These are phyloP conservation scores for Pasiphila rectangulata DNA, from an alignment of 2,888 invertebrate genomes.

Conservation along the genomic window DNA sequence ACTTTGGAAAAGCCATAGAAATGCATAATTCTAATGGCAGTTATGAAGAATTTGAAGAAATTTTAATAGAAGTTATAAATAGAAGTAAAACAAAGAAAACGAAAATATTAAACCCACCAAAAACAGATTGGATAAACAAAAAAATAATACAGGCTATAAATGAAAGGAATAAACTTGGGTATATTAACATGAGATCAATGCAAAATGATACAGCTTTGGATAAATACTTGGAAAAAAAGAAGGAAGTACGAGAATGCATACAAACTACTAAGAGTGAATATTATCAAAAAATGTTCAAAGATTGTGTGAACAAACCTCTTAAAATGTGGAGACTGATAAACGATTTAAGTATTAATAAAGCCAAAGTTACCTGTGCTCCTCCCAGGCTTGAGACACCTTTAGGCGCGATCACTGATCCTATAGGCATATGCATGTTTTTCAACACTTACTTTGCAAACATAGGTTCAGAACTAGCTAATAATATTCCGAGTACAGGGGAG, in stretches of 20 bases:
- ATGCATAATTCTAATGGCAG: not conserved
- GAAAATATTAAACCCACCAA: not conserved
- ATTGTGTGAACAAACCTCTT: not conserved
- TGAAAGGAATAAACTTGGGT: not conserved
- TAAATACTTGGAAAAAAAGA: not conserved
- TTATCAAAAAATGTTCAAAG: not conserved
- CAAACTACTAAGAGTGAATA: not conserved
- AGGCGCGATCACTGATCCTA: not conserved
- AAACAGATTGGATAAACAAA: not conserved
- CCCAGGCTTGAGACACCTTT: not conserved
- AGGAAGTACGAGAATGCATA: not conserved
- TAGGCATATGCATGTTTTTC: not conserved
- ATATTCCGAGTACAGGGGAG: not conserved
- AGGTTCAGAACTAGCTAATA: constrained; percentile 1
- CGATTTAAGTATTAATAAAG: not conserved
- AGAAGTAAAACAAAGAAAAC: not conserved
- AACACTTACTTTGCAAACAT: constrained; percentile 2
- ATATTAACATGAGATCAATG: not conserved
- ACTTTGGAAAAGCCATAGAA: not conserved
- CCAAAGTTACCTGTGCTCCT: not conserved
- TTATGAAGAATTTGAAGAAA: not conserved
- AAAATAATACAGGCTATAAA: not conserved
- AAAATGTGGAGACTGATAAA: constrained; percentile 1
- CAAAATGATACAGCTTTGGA: not conserved
- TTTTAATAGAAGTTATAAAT: not conserved